Percentiles rank a stretch among this genome's conserved stretches.
These are phyloP conservation scores for Sinonovacula constricta DNA, from an alignment of 1,140 invertebrate genomes.

Conservation along the genomic window DNA sequence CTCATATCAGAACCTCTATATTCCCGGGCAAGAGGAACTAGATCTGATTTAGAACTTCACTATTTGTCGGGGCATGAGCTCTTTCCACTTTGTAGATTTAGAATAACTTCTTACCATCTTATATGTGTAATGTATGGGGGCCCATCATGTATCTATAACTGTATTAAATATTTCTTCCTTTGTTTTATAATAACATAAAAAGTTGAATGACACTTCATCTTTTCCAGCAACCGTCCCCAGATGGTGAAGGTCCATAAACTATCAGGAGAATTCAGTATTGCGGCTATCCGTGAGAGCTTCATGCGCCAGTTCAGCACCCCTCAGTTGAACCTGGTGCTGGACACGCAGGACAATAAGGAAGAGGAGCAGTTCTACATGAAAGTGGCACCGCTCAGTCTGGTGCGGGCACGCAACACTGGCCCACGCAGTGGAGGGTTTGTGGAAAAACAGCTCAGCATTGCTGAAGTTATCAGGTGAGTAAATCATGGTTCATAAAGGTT, in stretches of 20 bases:
- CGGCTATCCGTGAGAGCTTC: constrained; percentile 98
- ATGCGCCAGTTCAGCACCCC: constrained; percentile 91
- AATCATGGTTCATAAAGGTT: too few species aligned
- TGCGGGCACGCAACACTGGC: constrained; percentile 58
- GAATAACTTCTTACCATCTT: too few species aligned
- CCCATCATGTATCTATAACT: too few species aligned
- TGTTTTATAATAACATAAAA: too few species aligned
- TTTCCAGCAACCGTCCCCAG: constrained; percentile 91
- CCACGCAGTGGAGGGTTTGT: constrained; percentile 67
- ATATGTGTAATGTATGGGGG: too few species aligned
- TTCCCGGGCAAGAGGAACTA: not conserved
- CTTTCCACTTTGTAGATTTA: too few species aligned
- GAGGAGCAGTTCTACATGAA: constrained; percentile 60
- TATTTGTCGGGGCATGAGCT: too few species aligned
- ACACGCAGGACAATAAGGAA: constrained; percentile 63
- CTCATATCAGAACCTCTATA: too few species aligned
- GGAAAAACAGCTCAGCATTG: constrained; percentile 71
- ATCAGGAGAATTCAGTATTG: constrained; percentile 96
- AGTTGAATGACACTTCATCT: too few species aligned
- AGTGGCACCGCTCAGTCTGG: constrained; percentile 61
- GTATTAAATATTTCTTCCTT: too few species aligned
- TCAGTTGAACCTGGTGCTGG: constrained; percentile 69
- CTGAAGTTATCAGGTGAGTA: constrained; percentile 73
- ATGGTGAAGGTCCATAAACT: constrained; percentile 98
- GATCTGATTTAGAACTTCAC: too few species aligned